phyloP scores from a whole-genome alignment of 2,113 vertebrate species.

The Protomyctophum bolini region DNA sequence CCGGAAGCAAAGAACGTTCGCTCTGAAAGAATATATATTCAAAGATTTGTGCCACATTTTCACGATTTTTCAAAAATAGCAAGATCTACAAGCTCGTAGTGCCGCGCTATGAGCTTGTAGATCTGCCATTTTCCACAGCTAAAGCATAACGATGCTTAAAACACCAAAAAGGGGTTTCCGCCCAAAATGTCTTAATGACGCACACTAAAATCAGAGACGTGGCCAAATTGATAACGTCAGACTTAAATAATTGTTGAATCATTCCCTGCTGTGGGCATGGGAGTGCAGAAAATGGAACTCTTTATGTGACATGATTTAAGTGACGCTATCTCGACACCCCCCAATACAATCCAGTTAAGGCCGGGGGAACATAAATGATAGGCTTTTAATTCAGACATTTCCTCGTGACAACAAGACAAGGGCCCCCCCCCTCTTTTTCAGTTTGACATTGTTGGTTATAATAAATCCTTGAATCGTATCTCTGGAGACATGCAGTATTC shows the following conservation, averaged over 20 bases:
- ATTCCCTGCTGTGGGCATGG: constrained; percentile 27
- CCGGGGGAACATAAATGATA: constrained; percentile 32
- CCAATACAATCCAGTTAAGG: constrained; percentile 50
- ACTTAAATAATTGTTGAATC: constrained; percentile 43
- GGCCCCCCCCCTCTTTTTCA: constrained; percentile 29
- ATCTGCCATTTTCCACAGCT: too few species aligned
- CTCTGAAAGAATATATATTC: too few species aligned
- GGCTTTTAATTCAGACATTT: constrained; percentile 57
- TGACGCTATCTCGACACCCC: constrained; percentile 42
- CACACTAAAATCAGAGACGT: constrained; percentile 2
- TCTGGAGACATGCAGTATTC: background rate
- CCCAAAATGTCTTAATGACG: background rate
- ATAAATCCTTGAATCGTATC: constrained; percentile 18
- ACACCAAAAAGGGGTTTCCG: too few species aligned
- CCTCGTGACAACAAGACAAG: constrained; percentile 33
- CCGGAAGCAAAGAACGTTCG: too few species aligned
- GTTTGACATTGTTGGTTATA: constrained; percentile 5
- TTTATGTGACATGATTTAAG: constrained; percentile 41
- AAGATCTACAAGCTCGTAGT: too few species aligned
- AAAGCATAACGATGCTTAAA: too few species aligned
- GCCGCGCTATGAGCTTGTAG: too few species aligned
- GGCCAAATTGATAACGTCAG: constrained; percentile 35
- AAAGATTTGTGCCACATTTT: too few species aligned
- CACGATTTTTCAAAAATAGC: too few species aligned
- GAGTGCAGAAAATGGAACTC: constrained; percentile 43